Base-by-base conservation (phyloP, 1,140 invertebrate genomes). In the Danaus plexippus region DNA sequence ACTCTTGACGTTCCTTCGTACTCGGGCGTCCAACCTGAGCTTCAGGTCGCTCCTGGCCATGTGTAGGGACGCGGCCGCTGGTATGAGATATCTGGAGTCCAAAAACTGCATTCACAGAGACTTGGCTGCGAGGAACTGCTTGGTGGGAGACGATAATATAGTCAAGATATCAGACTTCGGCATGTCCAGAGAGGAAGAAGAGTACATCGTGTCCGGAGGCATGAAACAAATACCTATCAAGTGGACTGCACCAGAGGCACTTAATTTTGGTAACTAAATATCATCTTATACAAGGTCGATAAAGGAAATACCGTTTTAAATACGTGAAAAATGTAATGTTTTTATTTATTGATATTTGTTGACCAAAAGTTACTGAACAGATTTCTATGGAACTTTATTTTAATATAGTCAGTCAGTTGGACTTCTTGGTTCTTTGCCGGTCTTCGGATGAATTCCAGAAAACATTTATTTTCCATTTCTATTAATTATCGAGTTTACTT, bases 191-290 rank as follows among this genome's bases (percentile, higher is more conserved):
- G 97, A 99, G 87, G 97, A 98, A 81, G 95, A 98, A 81, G 97
- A 98, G 80, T 99, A 99, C 71, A 97, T 96, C 61, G 97, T 98
- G 43, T 98, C 96, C 1, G 96, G 97, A 69, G 97, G 97, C 15
- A 96, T 98, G 94, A 98, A 98, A 87, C 97, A 98, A 88, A 98
- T 99, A 76, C 97, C 97, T 0, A 98, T 99, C 47, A 98, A 98
- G 84, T 98, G 97, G 97, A 98, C 97, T 1, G 96, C 97, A 3
- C 97, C 97, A 3, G 97, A 99, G 88, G 97, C 97, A 15, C 88
- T 99, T 11, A 97, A 98, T 88, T 98, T 96, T 88, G 97, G 96
- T 94, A 89, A 89, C 74, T 57, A 57, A 15, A 15, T 15, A 15
- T 15, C 1, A 15, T 59, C 59, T 54, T 32, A 3, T 32, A 32